Base-by-base conservation (phyloP, 2,113 vertebrate genomes). In the Thymallus thymallus region DNA sequence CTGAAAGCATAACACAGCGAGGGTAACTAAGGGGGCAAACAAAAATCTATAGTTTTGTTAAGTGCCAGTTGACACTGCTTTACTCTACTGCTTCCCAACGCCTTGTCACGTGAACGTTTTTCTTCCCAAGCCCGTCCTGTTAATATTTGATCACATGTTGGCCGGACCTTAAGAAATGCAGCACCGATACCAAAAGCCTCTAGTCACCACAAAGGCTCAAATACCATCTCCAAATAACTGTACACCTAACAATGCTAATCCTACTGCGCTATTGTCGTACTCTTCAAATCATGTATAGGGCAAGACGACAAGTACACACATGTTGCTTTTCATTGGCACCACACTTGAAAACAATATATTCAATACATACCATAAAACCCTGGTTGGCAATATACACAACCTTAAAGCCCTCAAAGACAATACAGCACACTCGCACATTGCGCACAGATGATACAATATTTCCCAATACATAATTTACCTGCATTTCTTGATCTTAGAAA, bases 111-210 rank as follows among this genome's bases (percentile, higher is more conserved):
- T 96, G 94, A 91, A 91, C 87, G 88, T 85, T 87, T 85, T 90
- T 88, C 90, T 91, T 92, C 91, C 91, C 93, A 94, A 93, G 93
- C 86, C 91, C 86, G 93, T 93, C 92, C 92, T 91, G 94, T 94
- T 94, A 93, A 94, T 92, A 94, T 94, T 91, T 92, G 93, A 94
- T 95, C 94, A 95, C 94, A 96, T 94, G 93, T 93, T 91, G 91
- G 91, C 88, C 88, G 91, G 93, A 93, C 91, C 92, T 91, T 92
- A 32, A 90, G 75, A 88, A 87, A 87, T 86, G 83, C 82, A 88
- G 83, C 85, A 79, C 83, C 78, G 89, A 88, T 81, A 89, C 90
- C 82, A 88, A 90, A 90, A 86, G 83, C 82, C 77, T 82, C 86
- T 88, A 83, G 87, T 80, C 86, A 88, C 76, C 81, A 72, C 63